Evolutionary conservation across 92 coral and sea anemone species (phyloP), one percentile per base, ranked within the genome.

Genomic region (Heliopora coerulea): DNA sequence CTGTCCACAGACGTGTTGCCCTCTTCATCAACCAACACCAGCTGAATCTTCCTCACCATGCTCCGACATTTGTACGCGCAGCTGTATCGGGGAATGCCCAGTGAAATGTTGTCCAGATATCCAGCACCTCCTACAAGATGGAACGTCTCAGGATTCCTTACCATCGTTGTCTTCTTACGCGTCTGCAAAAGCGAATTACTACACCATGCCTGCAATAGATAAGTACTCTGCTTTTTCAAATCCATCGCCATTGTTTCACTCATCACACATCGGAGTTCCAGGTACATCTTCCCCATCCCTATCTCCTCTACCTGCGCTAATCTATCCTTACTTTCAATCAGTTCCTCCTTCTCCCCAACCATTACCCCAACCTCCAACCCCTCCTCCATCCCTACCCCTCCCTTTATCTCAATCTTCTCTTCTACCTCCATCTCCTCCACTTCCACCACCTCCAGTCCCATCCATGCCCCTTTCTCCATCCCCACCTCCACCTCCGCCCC

Each of bases 1-100:
- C 33, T 92, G 97, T 44, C 97, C 97, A 28, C 76, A 79, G 24
- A 82, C 79, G 19, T 89, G 96, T 56, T 89, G 96, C 39, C 50
- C 62, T 17, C 14, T 24, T 10, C 8, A 59, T 20, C 14, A 32
- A 59, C 65, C 0, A 31, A 37, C 11, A 1, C 41, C 46, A 15
- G 50, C 34, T 20, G 31, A 20, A 49, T 39, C 73, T 3, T 66
- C 57, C 31, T 68, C 82, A 1, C 49, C 63, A 8, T 93, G 98
- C 46, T 84, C 95, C 13, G 50, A 63, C 8, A 37, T 60, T 8
- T 93, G 98, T 52, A 77, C 35, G 32, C 56, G 54, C 27, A 79
- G 50, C 37, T 93, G 98, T 68, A 8, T 68, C 19, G 78, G 88
- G 18, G 77, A 80, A 46, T 93, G 98, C 34, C 91, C 98, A 3